Evolutionary conservation across 2,888 invertebrate genomes (phyloP), one percentile per base, ranked within the genome.

Genomic region (Acanthacorydalis orientalis): DNA sequence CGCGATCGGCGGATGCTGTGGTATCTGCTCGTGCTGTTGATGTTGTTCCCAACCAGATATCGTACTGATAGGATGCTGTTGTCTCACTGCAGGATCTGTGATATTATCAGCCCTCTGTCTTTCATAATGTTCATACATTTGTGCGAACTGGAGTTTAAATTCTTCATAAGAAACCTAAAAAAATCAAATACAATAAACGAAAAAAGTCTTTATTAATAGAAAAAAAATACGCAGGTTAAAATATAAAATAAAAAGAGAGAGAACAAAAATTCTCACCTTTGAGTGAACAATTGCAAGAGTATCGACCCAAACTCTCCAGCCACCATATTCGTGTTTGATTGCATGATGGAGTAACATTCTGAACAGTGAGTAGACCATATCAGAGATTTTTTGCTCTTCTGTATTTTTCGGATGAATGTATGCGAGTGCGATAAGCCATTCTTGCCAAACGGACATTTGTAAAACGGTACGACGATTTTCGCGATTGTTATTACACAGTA

Each of bases 371-470:
- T 96, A 97, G 37, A 98, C 97, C 89, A 96, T 91, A 62, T 96
- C 96, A 0, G 93, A 92, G 47, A 96, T 86, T 68, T 93, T 90
- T 63, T 93, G 91, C 60, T 97, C 93, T 60, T 95, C 93, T 0
- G 84, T 80, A 57, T 83, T 91, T 65, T 89, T 87, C 0, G 97
- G 97, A 66, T 95, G 96, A 53, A 98, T 93, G 65, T 96, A 96
- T 31, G 96, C 92, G 83, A 93, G 84, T 6, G 96, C 95, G 57
- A 98, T 97, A 10, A 99, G 74, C 98, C 98, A 99, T 61, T 95
- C 97, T 67, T 91, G 91, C 98, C 98, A 99, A 1, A 99, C 98
- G 0, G 97, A 97, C 98, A 99, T 98, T 70, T 98, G 98, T 39
- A 98, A 73, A 11, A 99, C 93, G 0, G 95, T 97, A 57, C 96